Base-by-base conservation (phyloP, 2,797 vertebrate species). In the Clarias pachynema region DNA sequence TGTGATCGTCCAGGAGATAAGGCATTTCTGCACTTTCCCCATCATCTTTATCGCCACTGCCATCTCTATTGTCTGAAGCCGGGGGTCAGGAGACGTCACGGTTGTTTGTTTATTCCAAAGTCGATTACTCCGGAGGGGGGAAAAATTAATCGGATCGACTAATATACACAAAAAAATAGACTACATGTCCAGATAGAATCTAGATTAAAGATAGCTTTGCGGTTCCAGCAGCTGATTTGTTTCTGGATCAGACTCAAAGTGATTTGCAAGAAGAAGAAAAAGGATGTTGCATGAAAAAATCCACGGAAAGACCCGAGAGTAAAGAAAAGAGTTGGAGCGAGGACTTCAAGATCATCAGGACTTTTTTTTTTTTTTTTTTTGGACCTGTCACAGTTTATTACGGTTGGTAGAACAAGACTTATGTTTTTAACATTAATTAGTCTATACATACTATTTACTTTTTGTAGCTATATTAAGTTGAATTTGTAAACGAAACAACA, bases 1-100 rank as follows among this genome's bases (percentile, higher is more conserved):
- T 77, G 68, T 84, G 85, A 70, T 78, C 88, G n/a, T 79, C 59
- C 77, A 88, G 85, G 82, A 84, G 82, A 85, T 74, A 78, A 89
- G 49, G 83, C 86, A 87, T 60, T 91, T 89, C 89, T 88, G 87
- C 92, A 94, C 93, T 93, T 94, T 91, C 87, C 85, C 85, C 91
- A 87, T 90, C 91, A 90, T 90, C 90, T 84, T 63, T 90, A 90
- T 92, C 91, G 82, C 75, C 87, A 83, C 72, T 87, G 85, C 86
- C 89, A 34, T 89, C 93, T 90, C 88, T 82, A 92, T 95, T 95
- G 94, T 95, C 91, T 94, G 86, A 81, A 85, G 75, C 63, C 91
- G 29, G 79, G 82, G 85, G 88, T 86, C 86, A 87, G 60, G 74
- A 86, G 83, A 73, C 77, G 63, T 77, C 85, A 85, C 68, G 31